Percentiles rank a stretch among this genome's conserved stretches.
These are phyloP conservation scores for Sus scrofa DNA, from an alignment of 2,113 vertebrate genomes.

Conservation along the genomic window T2T-Sscrofa CM000825.6:66986001-66986500, in stretches of 20 bases:
- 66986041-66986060: constrained; percentile 15
- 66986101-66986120: background rate
- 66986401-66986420: background rate
- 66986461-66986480: background rate
- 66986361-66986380: background rate
- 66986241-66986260: background rate
- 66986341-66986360: background rate
- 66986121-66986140: background rate
- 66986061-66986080: background rate
- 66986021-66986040: constrained; percentile 67
- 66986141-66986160: background rate
- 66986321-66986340: background rate
- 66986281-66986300: background rate
- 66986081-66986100: background rate
- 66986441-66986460: background rate
- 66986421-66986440: background rate
- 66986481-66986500: accelerated
- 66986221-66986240: background rate
- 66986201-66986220: background rate
- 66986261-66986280: background rate
- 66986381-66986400: background rate
- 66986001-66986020: accelerated
- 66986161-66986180: background rate
- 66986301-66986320: background rate
- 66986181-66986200: accelerated